A percentile compares a stretch with the other conserved stretches of the same genome.
These are phyloP conservation scores for Onychostoma macrolepis DNA, from an alignment of 2,113 vertebrate species.

Conservation along the genomic window DNA sequence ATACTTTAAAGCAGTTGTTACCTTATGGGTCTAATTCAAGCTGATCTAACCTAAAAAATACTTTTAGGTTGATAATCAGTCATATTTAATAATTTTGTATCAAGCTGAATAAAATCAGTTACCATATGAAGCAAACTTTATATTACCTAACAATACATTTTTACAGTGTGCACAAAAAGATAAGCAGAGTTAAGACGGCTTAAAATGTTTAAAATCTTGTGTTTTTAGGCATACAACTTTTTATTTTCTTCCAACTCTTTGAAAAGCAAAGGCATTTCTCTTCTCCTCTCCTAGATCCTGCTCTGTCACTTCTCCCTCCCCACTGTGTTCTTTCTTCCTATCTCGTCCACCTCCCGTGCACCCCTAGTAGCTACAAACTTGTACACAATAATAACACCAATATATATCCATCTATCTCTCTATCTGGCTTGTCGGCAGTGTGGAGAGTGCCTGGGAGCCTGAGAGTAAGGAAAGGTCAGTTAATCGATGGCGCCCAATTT, in stretches of 20 bases:
- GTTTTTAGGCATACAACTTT: neutral
- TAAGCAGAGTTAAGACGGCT: neutral
- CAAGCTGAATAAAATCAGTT: neutral
- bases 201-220: neutral
- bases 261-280: neutral
- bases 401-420: constrained; percentile 78
- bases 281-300: neutral
- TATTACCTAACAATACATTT: neutral
- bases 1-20: neutral
- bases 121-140: neutral
- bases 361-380: constrained; percentile 79
- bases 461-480: constrained; percentile 80
- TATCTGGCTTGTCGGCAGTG: constrained; percentile 75
- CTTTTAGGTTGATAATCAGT: neutral
- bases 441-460: constrained; percentile 78
- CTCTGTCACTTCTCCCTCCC: constrained; percentile 18
- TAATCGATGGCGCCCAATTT: constrained; percentile 83
- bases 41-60: neutral
- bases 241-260: neutral
- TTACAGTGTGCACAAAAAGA: neutral
- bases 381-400: constrained; percentile 78
- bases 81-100: neutral
- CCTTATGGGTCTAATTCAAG: neutral
- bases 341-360: constrained; percentile 48
- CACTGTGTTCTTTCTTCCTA: constrained; percentile 45